Base-by-base conservation (phyloP, 1,140 invertebrate genomes). In the Hyles vespertilio region DNA sequence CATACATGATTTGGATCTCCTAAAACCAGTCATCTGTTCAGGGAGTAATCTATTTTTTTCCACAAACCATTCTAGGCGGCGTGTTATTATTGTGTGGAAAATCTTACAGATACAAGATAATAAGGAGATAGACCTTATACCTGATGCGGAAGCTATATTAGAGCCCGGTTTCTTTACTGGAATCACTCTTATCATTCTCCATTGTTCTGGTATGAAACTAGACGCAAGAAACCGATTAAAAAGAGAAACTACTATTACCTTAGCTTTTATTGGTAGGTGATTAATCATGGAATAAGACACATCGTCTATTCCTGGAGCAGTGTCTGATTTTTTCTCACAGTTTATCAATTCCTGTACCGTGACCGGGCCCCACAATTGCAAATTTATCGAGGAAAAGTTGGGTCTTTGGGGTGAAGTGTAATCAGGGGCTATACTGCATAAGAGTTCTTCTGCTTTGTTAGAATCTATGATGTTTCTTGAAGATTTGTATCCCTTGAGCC, bases 241-340 rank as follows among this genome's bases (percentile, higher is more conserved):
- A 5, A 70, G 32, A n/a, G 53, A 43, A 10, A 67, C 7, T 11
- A 67, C 46, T 32, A 40, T 59, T 45, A 44, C 34, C 55, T 60
- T 64, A 9, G 44, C 61, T 7, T 34, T 36, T 12, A n/a, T 5
- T 2, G 71, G 69, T 40, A 74, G 34, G 59, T 71, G 56, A 50
- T 47, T 51, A 43, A 77, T 52, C 74, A 77, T 74, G 1, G 64
- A 67, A 59, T 71, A 77, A 2, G 69, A 58, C 7, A 77, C 67
- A 36, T 7, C 36, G 36, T 74, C 74, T 52, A 49, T 7, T 2
- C 74, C 74, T 3, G 74, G 67, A 4, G 67, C 45, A 32, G 63
- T 69, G 40, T 71, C 60, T 61, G 66, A 73, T 44, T 58, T 57
- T 49, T 76, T 76, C 32, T 70, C 11, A 36, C 58, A 67, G 32